These are phyloP conservation scores for Microctenopoma stevenorrisi DNA, from an alignment of 2,797 vertebrate species.

Conservation along the genomic window DNA sequence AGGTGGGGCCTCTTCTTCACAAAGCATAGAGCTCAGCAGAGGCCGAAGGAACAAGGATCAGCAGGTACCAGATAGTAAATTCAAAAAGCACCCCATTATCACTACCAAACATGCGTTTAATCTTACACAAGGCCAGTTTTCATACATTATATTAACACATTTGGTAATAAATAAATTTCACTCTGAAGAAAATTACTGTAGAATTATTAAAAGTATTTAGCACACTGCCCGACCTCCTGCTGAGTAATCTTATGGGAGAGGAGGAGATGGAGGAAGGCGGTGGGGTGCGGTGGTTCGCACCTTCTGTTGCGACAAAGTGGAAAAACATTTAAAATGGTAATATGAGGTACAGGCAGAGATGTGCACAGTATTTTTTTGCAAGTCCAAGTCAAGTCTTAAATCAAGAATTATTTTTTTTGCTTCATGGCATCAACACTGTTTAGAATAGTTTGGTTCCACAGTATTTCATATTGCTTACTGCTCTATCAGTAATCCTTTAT, in stretches of 20 bases:
- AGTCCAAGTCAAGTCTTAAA: too few relatives aligned
- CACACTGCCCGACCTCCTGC: slow-evolving; percentile 61
- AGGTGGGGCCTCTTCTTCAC: slow-evolving; percentile 79
- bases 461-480: too few relatives aligned
- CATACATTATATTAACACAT: slow-evolving; percentile 6
- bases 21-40: slow-evolving; percentile 83
- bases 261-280: slow-evolving; percentile 24
- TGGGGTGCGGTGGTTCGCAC: slow-evolving; percentile 52
- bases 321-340: slow-evolving; percentile 42
- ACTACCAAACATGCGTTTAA: background rate
- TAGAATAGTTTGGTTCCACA: too few relatives aligned
- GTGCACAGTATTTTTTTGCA: too few relatives aligned
- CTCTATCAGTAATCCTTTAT: too few relatives aligned
- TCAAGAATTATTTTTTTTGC: too few relatives aligned
- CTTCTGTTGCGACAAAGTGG: slow-evolving; percentile 59
- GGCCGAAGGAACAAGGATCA: slow-evolving; percentile 86
- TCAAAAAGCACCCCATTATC: background rate
- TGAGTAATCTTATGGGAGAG: slow-evolving; percentile 55
- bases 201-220: slow-evolving; percentile 64
- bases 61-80: slow-evolving; percentile 66
- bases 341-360: slow-evolving; percentile 19
- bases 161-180: slow-evolving; percentile 40
- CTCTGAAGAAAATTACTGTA: slow-evolving; percentile 43
- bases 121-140: slow-evolving; percentile 5
- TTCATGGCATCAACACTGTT: too few relatives aligned